phyloP scores from a whole-genome alignment of 1,140 invertebrate genomes.

The Drosophila eugracilis region DNA sequence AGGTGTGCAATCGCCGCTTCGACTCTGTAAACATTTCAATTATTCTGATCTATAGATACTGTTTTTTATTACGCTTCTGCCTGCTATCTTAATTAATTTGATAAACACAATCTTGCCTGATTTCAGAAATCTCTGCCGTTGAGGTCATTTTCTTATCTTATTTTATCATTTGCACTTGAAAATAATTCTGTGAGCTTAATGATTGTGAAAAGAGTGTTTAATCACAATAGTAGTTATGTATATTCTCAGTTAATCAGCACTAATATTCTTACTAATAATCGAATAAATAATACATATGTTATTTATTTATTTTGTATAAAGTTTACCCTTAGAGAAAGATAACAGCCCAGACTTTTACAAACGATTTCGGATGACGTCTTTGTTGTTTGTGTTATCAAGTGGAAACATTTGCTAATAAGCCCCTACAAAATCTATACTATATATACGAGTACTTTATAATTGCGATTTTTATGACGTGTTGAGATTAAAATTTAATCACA shows the following conservation, averaged over 20 bases:
- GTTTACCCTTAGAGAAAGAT: neutral
- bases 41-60: conserved; percentile 13
- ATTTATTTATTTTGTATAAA: neutral
- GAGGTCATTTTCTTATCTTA: conserved; percentile 2
- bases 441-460: conserved; percentile 30
- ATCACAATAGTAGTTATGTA: too few relatives aligned
- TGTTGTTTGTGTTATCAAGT: neutral
- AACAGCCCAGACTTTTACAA: neutral
- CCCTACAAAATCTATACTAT: conserved; percentile 14
- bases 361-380: neutral
- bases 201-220: neutral
- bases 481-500: conserved; percentile 10
- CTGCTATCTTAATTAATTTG: conserved; percentile 26
- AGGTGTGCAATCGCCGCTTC: conserved; percentile 7
- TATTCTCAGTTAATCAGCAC: too few relatives aligned
- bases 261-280: too few relatives aligned
- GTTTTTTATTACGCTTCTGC: conserved; percentile 2
- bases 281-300: neutral
- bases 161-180: neutral
- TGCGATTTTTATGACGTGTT: conserved; percentile 11
- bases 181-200: neutral
- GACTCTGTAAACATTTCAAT: conserved; percentile 32
- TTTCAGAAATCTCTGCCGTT: neutral
- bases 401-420: neutral
- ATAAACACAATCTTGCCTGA: conserved; percentile 20